phyloP scores from a whole-genome alignment of 2,113 vertebrate species.

The Paramormyrops kingsleyae region DNA sequence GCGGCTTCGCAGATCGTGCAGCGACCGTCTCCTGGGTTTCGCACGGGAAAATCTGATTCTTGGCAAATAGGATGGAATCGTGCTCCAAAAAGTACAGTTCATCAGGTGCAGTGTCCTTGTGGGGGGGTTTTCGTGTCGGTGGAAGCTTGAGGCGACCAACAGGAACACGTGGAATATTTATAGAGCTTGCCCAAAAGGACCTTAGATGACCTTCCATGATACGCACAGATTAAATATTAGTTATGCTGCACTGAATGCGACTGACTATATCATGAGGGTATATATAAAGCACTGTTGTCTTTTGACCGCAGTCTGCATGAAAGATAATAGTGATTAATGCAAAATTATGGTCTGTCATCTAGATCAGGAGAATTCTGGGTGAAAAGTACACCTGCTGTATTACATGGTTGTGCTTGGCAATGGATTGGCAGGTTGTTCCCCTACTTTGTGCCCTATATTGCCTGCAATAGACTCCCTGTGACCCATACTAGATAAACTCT shows the following conservation, averaged over 20 bases:
- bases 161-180: neutral
- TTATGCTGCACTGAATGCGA: neutral
- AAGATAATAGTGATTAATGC: neutral
- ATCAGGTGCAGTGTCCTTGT: neutral
- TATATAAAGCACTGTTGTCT: neutral
- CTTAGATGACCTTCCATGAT: neutral
- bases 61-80: neutral
- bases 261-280: neutral
- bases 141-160: neutral
- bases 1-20: neutral
- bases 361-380: neutral
- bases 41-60: neutral
- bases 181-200: neutral
- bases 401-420: neutral
- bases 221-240: neutral
- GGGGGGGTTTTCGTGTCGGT: neutral
- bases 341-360: neutral
- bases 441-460: neutral
- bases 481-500: neutral
- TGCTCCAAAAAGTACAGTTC: neutral
- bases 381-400: conserved; percentile 25
- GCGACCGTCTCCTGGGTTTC: neutral
- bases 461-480: neutral
- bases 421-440: neutral
- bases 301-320: neutral